phyloP scores from a whole-genome alignment of 2,113 vertebrate species.

The Anseranas semipalmata region DNA sequence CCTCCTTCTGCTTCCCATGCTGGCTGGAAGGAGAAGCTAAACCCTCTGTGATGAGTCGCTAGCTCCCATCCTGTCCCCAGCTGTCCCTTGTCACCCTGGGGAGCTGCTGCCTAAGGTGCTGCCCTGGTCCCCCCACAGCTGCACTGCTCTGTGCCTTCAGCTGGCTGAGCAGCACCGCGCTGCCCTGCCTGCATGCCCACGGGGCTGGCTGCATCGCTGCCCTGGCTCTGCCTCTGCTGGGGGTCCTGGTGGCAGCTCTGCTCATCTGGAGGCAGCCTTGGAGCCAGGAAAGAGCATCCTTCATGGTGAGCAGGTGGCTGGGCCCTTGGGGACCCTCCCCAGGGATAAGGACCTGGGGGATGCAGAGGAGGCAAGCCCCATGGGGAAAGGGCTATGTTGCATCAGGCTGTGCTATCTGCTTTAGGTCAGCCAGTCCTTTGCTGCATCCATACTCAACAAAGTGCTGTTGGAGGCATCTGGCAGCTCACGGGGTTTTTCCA shows the following conservation, averaged over 20 bases:
- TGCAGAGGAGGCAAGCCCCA: background rate
- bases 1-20: background rate
- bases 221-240: conserved; percentile 60
- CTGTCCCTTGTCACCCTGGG: background rate
- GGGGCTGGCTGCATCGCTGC: conserved; percentile 76
- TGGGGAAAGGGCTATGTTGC: background rate
- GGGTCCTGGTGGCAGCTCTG: conserved; percentile 59
- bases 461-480: background rate
- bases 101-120: background rate
- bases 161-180: conserved; percentile 54
- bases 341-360: background rate
- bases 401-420: background rate
- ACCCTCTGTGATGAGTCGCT: background rate
- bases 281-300: conserved; percentile 77
- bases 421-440: background rate
- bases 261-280: conserved; percentile 86
- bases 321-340: accelerated
- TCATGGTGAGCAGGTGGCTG: conserved; percentile 77
- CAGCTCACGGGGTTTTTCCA: background rate
- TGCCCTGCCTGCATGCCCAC: conserved; percentile 59
- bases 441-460: background rate
- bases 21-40: background rate
- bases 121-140: conserved; percentile 60
- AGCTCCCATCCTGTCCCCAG: background rate
- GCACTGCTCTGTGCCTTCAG: conserved; percentile 66